A percentile compares a stretch with the other conserved stretches of the same genome.
Conservation (phyloP, 2,888 invertebrate genomes). For the Camptogramma bilineatum region DNA sequence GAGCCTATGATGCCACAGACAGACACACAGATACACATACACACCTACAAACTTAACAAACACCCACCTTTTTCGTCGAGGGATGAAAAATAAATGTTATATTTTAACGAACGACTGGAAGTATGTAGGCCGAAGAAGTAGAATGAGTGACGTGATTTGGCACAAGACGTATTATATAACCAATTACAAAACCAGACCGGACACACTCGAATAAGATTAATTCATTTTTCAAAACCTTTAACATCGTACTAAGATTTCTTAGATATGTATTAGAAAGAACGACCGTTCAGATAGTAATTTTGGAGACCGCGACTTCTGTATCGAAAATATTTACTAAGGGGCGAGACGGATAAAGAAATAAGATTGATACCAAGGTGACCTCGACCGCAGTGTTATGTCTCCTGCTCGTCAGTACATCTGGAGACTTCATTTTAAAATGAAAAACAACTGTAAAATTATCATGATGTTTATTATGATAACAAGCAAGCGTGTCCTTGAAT, state of each 20-base stretch:
- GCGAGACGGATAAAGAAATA: constrained; percentile 3
- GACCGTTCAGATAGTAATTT: background rate
- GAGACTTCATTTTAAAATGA: background rate
- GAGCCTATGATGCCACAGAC: no score
- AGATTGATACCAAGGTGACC: constrained; percentile 21
- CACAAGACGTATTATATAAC: background rate
- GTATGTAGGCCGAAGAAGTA: background rate
- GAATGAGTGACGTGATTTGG: background rate
- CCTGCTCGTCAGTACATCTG: background rate
- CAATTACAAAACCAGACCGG: background rate
- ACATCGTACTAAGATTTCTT: background rate
- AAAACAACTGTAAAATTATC: background rate
- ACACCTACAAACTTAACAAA: no score
- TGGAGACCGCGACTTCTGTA: background rate
- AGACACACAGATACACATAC: no score
- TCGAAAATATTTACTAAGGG: constrained; percentile 15
- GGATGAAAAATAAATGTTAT: no score
- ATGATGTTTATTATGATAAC: constrained; percentile 4
- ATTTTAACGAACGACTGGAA: no score
- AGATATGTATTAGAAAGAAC: background rate
- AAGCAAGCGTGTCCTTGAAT: constrained; percentile 16
- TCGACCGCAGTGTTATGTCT: constrained; percentile 15
- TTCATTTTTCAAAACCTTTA: background rate
- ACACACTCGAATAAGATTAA: background rate
- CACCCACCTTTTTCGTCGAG: no score